These are phyloP conservation scores for Drosophila formosana DNA, from an alignment of 2,888 invertebrate genomes.

Conservation along the genomic window DNA sequence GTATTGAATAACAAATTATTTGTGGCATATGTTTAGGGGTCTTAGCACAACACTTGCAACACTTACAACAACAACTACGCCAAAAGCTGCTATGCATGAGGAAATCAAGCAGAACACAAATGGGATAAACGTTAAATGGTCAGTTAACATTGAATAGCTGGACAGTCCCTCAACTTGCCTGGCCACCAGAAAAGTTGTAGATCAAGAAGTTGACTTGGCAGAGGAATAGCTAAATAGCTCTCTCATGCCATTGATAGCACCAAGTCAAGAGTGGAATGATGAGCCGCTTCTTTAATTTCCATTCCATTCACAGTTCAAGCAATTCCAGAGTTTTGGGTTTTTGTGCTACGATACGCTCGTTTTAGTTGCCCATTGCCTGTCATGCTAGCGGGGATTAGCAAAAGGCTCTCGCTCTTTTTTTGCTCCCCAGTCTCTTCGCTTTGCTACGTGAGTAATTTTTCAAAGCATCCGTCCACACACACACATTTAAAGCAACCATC, in stretches of 20 bases:
- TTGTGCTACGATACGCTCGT: constrained; percentile 12
- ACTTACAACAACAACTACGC: constrained; percentile 7
- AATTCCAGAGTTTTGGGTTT: constrained; percentile 8
- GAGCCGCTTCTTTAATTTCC: constrained; percentile 17
- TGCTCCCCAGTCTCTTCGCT: neutral
- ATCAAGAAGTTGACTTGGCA: constrained; percentile 49
- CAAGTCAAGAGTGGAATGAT: constrained; percentile 5
- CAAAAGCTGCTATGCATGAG: constrained; percentile 20
- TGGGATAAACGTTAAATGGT: constrained; percentile 46
- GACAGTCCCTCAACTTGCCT: constrained; percentile 32
- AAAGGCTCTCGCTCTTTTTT: constrained; percentile 18
- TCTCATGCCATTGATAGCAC: constrained; percentile 10
- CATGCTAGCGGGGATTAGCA: constrained; percentile 58
- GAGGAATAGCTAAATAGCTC: constrained; percentile 38
- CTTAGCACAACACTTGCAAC: constrained; percentile 29
- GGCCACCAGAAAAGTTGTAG: constrained; percentile 36
- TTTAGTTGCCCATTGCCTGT: constrained; percentile 39
- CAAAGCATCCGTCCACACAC: constrained; percentile 48
- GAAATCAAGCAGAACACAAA: constrained; percentile 32
- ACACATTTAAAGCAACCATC: constrained; percentile 20
- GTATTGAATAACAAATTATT: constrained; percentile 79
- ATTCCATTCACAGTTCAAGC: constrained; percentile 14
- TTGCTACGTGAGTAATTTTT: constrained; percentile 68
- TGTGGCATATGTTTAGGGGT: constrained; percentile 71
- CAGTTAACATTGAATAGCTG: constrained; percentile 47